Conservation (phyloP, 2,113 vertebrate genomes). For the Sturnira hondurensis region DNA sequence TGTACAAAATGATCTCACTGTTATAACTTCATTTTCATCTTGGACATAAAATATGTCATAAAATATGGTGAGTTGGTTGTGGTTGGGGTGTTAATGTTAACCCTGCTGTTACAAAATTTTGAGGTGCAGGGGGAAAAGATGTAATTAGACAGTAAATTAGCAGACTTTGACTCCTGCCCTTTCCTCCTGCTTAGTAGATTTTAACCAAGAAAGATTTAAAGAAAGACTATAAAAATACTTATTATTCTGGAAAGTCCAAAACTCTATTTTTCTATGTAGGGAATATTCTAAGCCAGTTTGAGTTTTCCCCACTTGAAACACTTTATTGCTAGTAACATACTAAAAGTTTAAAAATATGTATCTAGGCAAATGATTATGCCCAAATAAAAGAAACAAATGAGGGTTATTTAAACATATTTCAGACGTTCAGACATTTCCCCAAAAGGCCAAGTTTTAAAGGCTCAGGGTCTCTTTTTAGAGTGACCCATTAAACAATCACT, state of each 20-base stretch:
- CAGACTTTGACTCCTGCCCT: neutral
- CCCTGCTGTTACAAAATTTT: constrained; percentile 7
- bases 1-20: constrained; percentile 35
- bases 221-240: constrained; percentile 39
- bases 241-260: constrained; percentile 61
- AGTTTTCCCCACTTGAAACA: constrained; percentile 26
- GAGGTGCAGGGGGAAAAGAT: neutral
- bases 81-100: constrained; percentile 45
- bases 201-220: constrained; percentile 47
- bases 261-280: constrained; percentile 42
- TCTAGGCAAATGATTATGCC: constrained; percentile 39
- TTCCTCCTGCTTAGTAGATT: constrained; percentile 33
- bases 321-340: neutral
- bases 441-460: constrained; percentile 42
- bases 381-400: constrained; percentile 61
- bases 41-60: constrained; percentile 18
- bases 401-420: neutral
- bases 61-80: constrained; percentile 31
- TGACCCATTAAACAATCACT: neutral
- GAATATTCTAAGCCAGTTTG: constrained; percentile 38
- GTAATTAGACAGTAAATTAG: constrained; percentile 37
- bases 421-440: constrained; percentile 5
- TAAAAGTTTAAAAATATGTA: constrained; percentile 51
- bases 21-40: constrained; percentile 45
- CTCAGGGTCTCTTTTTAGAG: neutral